Percentiles rank a stretch among this genome's conserved stretches.
Evolutionary conservation across 2,888 invertebrate species (phyloP).

Genomic region (Chaetoderma sp.): DNA sequence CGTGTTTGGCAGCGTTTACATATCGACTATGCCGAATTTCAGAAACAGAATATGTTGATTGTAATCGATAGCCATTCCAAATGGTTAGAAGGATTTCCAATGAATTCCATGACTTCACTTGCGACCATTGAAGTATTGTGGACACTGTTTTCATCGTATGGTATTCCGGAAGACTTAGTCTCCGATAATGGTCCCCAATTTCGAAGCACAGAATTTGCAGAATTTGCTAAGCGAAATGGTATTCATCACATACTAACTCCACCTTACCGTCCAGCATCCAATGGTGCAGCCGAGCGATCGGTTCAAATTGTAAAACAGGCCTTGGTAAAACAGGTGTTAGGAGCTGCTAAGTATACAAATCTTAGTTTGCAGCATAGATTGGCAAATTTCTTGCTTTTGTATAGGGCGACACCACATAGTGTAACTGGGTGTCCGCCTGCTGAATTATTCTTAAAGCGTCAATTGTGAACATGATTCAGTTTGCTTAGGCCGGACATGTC

Average conservation of each 20-base stretch:
- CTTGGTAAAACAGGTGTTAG: no score
- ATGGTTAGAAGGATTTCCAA: constrained; percentile 64
- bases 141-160: constrained; percentile 41
- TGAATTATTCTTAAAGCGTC: no score
- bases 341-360: no score
- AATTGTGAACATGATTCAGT: no score
- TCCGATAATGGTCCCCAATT: constrained; percentile 61
- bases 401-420: no score
- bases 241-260: constrained; percentile 39
- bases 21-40: constrained; percentile 69
- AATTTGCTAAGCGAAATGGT: constrained; percentile 38
- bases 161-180: constrained; percentile 52
- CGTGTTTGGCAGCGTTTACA: constrained; percentile 66
- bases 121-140: constrained; percentile 37
- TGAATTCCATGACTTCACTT: constrained; percentile 26
- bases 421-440: no score
- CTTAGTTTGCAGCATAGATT: no score
- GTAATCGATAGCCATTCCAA: constrained; percentile 68
- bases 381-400: no score
- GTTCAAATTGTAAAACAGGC: constrained; percentile 43
- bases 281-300: constrained; percentile 51
- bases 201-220: constrained; percentile 41
- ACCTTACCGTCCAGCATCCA: constrained; percentile 50
- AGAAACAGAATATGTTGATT: constrained; percentile 48
- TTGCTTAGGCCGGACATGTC: no score